phyloP scores from a whole-genome alignment of 2,797 vertebrate species.

The Poecilia wingei region DNA sequence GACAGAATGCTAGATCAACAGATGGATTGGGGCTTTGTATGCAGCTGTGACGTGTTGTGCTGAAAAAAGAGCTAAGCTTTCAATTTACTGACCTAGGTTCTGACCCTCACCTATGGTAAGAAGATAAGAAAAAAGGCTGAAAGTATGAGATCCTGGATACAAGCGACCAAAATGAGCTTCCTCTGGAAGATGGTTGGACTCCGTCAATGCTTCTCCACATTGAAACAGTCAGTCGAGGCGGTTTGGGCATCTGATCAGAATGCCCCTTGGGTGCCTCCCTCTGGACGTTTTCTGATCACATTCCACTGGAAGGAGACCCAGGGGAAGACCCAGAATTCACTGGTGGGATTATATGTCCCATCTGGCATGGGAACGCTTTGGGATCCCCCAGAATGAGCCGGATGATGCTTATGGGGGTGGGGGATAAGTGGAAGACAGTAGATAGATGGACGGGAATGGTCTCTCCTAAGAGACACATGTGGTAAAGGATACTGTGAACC shows the following conservation, averaged over 20 bases:
- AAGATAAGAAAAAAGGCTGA: neutral
- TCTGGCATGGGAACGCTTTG: neutral
- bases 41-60: neutral
- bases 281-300: too few species aligned
- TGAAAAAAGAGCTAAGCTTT: neutral
- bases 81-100: neutral
- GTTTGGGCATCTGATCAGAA: neutral
- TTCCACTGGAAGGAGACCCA: neutral
- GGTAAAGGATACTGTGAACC: slow-evolving; percentile 3
- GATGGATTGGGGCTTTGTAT: neutral
- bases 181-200: neutral
- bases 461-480: neutral
- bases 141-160: neutral
- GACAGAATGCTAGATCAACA: neutral
- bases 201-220: neutral
- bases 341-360: neutral
- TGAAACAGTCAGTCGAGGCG: neutral
- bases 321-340: neutral
- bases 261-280: neutral
- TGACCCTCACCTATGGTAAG: neutral
- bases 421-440: neutral
- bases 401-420: neutral
- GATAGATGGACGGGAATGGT: neutral
- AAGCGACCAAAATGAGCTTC: neutral
- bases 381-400: neutral